Conservation (phyloP, 2,113 vertebrate genomes). For the Helogale parvula region DNA sequence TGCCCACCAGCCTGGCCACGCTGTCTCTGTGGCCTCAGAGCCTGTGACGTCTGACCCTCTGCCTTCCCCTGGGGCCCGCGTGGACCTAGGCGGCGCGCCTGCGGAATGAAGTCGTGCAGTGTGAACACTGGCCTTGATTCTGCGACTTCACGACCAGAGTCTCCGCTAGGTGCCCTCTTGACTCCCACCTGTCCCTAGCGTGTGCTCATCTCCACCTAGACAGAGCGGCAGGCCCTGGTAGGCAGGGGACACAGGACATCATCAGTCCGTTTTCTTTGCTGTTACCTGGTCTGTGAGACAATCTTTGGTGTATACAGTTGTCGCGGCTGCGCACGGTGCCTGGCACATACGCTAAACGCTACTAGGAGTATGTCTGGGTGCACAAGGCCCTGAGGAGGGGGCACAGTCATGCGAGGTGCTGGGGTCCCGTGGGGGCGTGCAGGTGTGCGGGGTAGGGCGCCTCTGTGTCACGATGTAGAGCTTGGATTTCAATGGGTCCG, state of each 20-base stretch:
- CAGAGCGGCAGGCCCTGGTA: fast-evolving
- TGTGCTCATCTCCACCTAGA: fast-evolving
- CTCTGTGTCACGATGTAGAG: not conserved
- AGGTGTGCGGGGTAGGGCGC: too few relatives aligned
- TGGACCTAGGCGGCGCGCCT: fast-evolving
- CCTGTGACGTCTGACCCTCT: too few relatives aligned
- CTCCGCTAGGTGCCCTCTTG: not conserved
- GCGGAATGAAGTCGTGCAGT: not conserved
- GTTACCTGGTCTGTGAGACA: too few relatives aligned
- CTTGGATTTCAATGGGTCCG: not conserved
- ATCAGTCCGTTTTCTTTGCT: too few relatives aligned
- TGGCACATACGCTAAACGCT: too few relatives aligned
- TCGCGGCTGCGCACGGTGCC: fast-evolving
- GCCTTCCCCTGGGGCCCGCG: fast-evolving
- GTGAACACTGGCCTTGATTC: not conserved
- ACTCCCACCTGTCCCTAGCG: fast-evolving
- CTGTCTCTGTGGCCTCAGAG: fast-evolving
- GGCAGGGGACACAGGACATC: too few relatives aligned
- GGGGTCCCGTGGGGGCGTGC: not conserved
- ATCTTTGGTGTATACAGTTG: fast-evolving
- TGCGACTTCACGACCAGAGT: not conserved
- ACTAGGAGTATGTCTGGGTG: fast-evolving
- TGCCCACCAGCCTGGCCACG: fast-evolving
- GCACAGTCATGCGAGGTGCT: fast-evolving
- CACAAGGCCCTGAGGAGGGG: not conserved